Evolutionary conservation across 1,140 invertebrate species (phyloP), one percentile per base, ranked within the genome.

Genomic region (Cydia amplana): DNA sequence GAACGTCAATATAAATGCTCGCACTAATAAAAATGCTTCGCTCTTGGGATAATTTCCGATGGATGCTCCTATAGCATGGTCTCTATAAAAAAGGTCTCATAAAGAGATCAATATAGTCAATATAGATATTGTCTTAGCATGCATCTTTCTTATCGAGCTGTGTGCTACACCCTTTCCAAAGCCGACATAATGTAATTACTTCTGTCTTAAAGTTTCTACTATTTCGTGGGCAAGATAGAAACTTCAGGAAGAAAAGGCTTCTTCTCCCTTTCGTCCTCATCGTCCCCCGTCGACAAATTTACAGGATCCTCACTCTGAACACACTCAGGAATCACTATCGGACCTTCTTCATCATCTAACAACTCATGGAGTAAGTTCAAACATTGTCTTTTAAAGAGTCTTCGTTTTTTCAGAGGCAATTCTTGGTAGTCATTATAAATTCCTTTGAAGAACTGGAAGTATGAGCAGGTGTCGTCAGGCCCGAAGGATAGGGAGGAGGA

Each of bases 381-480:
- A 36, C 91, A 91, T 49, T 86, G 84, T 9, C 90, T 79, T 51
- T 87, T 84, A 74, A 90, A 92, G 16, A 81, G 74, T 23, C 91
- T 78, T 76, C 87, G 88, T 49, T 86, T 86, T 9, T 78, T 80
- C 0, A 79, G n/a, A 1, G 85, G 75, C 6, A 92, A 76, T 67
- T 86, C 87, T 51, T 83, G 82, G 73, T 88, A 92, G 72, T 92
- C 91, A 65, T 79, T 80, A 73, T 91, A 78, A n/a, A 92, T 84
- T 2, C 89, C 86, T 2, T 87, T 83, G 76, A 92, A 92, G 80
- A 92, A 92, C n/a, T 92, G 91, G 70, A 92, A 92, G 76, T 85
- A 92, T 0, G 89, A 88, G n/a, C 83, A 83, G 74, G 83, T 91
- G 40, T 92, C 91, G 70, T 92, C 91, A 4, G 87, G 77, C 1